These are phyloP conservation scores for Proteles cristata DNA, from an alignment of 2,113 vertebrate genomes.

Conservation along the genomic window DNA sequence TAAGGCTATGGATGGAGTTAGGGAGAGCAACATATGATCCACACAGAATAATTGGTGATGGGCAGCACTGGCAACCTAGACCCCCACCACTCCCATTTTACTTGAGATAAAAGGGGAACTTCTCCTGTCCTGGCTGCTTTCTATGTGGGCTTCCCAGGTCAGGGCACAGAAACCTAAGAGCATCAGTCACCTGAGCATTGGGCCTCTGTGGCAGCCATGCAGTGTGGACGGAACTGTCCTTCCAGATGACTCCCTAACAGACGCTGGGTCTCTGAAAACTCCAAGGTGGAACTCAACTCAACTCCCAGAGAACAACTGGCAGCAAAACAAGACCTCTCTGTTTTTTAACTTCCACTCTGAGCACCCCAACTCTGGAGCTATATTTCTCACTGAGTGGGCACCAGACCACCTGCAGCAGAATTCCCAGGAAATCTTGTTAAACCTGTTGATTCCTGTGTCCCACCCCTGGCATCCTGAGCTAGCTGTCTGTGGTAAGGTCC, in stretches of 20 bases:
- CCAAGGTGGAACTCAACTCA: not conserved
- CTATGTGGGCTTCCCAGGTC: not conserved
- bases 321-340: not conserved
- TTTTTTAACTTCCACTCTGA: not conserved
- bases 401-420: not conserved
- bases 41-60: not conserved
- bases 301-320: not conserved
- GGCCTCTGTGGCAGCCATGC: not conserved
- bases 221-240: not conserved
- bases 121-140: not conserved
- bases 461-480: not conserved
- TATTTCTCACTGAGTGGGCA: not conserved
- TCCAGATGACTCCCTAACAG: not conserved
- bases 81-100: not conserved
- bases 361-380: not conserved
- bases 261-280: not conserved
- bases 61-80: not conserved
- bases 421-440: not conserved
- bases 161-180: not conserved
- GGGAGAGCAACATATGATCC: not conserved
- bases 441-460: not conserved
- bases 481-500: not conserved
- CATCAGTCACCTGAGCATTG: not conserved
- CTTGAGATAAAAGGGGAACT: not conserved
- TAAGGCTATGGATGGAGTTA: not conserved